Evolutionary conservation across 92 coral and sea anemone genomes (phyloP), one percentile per base, ranked within the genome.

Genomic region (Actinostola sp.): DNA sequence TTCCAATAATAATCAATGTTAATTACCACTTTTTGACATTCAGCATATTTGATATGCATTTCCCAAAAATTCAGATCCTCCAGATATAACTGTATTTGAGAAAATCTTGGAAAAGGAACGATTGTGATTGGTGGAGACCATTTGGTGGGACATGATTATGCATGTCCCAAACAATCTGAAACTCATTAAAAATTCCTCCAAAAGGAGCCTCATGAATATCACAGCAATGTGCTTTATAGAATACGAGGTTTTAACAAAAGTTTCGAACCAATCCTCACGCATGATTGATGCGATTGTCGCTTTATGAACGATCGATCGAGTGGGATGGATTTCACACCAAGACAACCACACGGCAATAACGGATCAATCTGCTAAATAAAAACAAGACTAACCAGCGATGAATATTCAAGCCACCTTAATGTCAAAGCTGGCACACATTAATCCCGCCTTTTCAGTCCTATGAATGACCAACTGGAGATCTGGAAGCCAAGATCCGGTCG

Each of bases 331-430:
- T 32, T 33, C 61, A 39, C 41, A 39, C 45, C 60, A 67, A 53
- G 42, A 67, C 20, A 51, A 48, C 66, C 48, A 32, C 74, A 35
- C 74, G 36, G 36, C 39, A 57, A 57, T 57, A 57, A 57, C 63
- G 58, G 61, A 49, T 51, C 57, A 51, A 67, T 17, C 60, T 33
- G 15, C 48, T 56, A 74, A 74, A 75, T 65, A 86, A 82, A 75
- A 75, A 61, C 54, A 77, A 82, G 78, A 52, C 81, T 33, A 70
- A 70, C 70, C 54, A 0, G 68, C 76, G 80, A 81, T 86, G 92
- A 86, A 86, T 86, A 86, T 86, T 86, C 88, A 86, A 82, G 77
- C 70, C 45, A 30, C 60, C 36, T 75, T 63, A 83, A 83, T 83
- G 77, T 79, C 72, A 73, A 76, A 70, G 77, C 79, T 85, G 89